Evolutionary conservation across 2,797 vertebrate genomes (phyloP).

Genomic region (Myotis myotis): DNA sequence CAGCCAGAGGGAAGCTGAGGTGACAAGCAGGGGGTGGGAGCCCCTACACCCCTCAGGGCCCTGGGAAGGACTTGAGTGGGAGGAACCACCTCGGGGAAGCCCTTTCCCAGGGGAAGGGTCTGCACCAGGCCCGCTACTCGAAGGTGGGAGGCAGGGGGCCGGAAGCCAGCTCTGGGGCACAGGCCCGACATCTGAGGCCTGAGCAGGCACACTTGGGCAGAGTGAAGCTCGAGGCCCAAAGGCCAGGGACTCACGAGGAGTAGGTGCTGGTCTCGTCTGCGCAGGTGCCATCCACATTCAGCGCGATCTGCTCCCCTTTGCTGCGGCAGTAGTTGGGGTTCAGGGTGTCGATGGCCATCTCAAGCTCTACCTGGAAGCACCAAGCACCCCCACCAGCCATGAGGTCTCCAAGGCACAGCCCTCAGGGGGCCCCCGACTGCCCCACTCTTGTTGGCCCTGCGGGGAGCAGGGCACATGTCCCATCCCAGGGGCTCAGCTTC

Average conservation of each 20-base stretch:
- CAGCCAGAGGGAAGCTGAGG: not conserved
- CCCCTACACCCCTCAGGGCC: not conserved
- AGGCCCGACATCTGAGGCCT: not conserved
- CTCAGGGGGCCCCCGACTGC: not conserved
- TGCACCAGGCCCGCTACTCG: not conserved
- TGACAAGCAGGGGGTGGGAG: not conserved
- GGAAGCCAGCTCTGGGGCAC: not conserved
- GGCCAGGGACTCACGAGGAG: constrained; percentile 87
- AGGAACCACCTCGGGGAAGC: not conserved
- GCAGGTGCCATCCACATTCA: constrained; percentile 94
- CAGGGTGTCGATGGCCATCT: constrained; percentile 93
- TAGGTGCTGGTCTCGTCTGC: constrained; percentile 94
- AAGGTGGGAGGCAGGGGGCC: fast-evolving
- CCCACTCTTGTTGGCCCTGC: not conserved
- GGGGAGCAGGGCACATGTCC: not conserved
- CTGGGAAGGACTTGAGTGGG: not conserved
- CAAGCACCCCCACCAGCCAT: constrained; percentile 1
- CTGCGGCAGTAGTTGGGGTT: constrained; percentile 98
- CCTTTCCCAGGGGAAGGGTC: not conserved
- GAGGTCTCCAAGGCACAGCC: not conserved
- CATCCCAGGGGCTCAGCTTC: not conserved
- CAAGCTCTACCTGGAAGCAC: constrained; percentile 93
- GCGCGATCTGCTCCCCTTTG: constrained; percentile 98
- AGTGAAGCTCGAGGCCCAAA: fast-evolving
- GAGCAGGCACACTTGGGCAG: fast-evolving